A percentile compares a stretch with the other conserved stretches of the same genome.
These are phyloP conservation scores for Cyanocitta stelleri DNA, from an alignment of 2,113 vertebrate genomes.

Conservation along the genomic window DNA sequence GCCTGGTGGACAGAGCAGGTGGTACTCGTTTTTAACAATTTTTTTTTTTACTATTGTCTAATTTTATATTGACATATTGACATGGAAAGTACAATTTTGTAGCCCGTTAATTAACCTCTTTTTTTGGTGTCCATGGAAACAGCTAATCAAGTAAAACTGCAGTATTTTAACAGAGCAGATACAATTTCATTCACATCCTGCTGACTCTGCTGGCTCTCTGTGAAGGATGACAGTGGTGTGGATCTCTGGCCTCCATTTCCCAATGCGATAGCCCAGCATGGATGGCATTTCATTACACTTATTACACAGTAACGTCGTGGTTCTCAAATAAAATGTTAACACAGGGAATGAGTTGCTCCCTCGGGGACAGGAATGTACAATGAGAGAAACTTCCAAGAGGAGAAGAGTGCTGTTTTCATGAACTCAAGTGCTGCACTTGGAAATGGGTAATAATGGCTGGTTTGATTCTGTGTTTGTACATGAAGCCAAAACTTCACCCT, in stretches of 20 bases:
- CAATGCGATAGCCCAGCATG: accelerated
- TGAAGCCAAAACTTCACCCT: neutral
- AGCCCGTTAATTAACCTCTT: neutral
- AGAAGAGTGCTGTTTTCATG: neutral
- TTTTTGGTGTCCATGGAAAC: neutral
- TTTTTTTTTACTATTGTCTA: neutral
- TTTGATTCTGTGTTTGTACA: neutral
- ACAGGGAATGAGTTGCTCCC: neutral
- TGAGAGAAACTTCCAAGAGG: neutral
- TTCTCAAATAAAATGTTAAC: neutral
- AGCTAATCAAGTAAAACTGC: neutral
- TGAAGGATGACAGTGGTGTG: neutral
- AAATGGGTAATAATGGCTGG: neutral
- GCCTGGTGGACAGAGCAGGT: neutral
- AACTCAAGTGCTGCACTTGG: neutral
- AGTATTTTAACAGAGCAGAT: neutral
- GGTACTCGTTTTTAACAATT: neutral
- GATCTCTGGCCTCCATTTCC: neutral
- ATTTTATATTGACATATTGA: neutral
- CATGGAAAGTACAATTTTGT: neutral
- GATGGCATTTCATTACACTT: neutral
- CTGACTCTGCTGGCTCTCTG: neutral
- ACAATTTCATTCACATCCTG: neutral
- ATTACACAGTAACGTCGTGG: neutral
- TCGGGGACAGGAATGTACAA: neutral